Evolutionary conservation across 2,113 vertebrate species (phyloP), one percentile per base, ranked within the genome.

Genomic region (Talpa occidentalis): DNA sequence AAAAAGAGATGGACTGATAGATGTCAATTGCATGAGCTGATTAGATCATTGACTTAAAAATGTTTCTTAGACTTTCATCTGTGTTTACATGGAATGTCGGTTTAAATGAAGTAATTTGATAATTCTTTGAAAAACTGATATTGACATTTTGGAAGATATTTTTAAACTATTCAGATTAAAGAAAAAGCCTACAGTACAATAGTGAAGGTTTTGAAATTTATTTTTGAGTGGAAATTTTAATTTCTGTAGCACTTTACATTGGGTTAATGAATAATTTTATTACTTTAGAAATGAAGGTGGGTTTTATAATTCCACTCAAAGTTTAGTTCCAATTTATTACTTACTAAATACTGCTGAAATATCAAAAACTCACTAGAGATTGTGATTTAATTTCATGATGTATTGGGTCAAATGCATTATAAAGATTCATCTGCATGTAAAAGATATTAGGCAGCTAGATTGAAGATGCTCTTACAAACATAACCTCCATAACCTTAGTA

Each of bases 281-380:
- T 77, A 22, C 37, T 87, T 96, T 94, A 74, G 21, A 96, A 85
- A 74, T 96, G 93, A 73, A n/a, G 5, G 32, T 94, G 6, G 26
- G 74, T 95, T 96, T 94, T 64, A 81, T 67, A 96, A 77, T 5
- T 69, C 92, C 93, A 91, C 62, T 90, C 84, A 69, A 96, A 95
- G 84, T 93, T 90, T 93, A 96, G 2, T 28, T 80, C 37, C 96
- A 93, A 90, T 90, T 93, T 94, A 92, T 95, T 93, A 80, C 67
- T 94, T 89, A 91, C 72, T 37, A 97, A 76, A 93, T 64, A 87
- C 49, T 94, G 72, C 19, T 76, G 32, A 94, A 97, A 97, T 95
- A 49, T 62, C 77, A 88, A 87, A 91, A 92, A 83, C 77, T 32
- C 73, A 96, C 37, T 77, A 96, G 92, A 92, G 14, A 4, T 54